Conservation (phyloP, 2,888 invertebrate species). For the Steinernema hermaphroditum region DNA sequence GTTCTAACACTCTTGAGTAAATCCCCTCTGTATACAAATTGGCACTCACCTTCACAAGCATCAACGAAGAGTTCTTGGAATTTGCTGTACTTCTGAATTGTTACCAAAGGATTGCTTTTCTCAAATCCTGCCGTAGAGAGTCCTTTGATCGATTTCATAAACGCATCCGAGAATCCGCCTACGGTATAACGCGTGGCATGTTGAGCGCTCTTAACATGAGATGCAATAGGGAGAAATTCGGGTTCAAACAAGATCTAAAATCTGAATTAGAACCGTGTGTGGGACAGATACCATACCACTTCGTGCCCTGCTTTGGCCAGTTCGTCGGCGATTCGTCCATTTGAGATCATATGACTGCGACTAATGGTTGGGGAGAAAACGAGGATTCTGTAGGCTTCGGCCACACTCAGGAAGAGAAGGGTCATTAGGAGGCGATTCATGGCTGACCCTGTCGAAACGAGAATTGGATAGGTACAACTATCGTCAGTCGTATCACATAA, state of each 20-base stretch:
- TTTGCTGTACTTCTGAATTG: neutral
- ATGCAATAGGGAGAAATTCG: neutral
- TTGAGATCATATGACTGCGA: constrained; percentile 51
- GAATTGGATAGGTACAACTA: too few species aligned
- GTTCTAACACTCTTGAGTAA: neutral
- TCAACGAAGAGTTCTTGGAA: constrained; percentile 2
- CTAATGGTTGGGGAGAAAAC: constrained; percentile 42
- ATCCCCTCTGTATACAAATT: neutral
- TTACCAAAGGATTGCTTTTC: neutral
- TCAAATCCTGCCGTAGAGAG: constrained; percentile 8
- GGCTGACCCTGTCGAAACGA: too few species aligned
- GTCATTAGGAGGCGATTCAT: too few species aligned
- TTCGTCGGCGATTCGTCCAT: constrained; percentile 55
- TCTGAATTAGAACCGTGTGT: neutral
- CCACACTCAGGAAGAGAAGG: neutral
- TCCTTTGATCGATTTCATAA: neutral
- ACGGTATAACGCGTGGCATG: constrained; percentile 10
- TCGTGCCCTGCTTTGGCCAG: constrained; percentile 57
- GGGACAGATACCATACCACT: constrained; percentile 43
- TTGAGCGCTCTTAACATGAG: neutral
- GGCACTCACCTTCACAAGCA: constrained; percentile 7
- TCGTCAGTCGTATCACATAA: too few species aligned
- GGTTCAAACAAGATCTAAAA: constrained; percentile 9
- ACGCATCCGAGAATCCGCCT: neutral
- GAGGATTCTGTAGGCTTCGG: constrained; percentile 7